Percentiles rank a stretch among this genome's conserved stretches.
phyloP scores from a whole-genome alignment of 1,140 invertebrate genomes.

The Bicyclus anynana region DNA sequence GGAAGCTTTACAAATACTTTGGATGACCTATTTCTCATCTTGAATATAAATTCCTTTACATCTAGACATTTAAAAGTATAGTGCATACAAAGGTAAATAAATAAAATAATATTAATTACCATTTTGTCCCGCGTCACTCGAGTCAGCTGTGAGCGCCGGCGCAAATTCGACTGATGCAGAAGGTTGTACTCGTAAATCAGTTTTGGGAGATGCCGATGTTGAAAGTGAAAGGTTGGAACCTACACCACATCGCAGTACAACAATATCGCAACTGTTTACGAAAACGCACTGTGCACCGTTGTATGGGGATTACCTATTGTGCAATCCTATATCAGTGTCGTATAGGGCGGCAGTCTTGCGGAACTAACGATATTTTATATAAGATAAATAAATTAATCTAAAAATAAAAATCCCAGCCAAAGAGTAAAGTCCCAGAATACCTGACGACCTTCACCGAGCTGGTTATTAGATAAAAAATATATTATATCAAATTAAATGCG shows the following conservation, averaged over 20 bases:
- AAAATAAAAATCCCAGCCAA: too few species aligned
- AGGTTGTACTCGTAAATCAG: neutral
- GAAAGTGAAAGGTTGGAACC: slow-evolving; percentile 52
- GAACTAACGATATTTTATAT: too few species aligned
- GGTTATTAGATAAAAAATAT: too few species aligned
- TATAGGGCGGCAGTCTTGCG: too few species aligned
- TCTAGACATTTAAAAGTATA: too few species aligned
- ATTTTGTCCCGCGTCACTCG: slow-evolving; percentile 8
- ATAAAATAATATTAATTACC: slow-evolving; percentile 15
- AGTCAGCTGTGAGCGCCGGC: slow-evolving; percentile 4
- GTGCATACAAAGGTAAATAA: neutral
- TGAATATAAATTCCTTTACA: too few species aligned
- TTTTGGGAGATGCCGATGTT: slow-evolving; percentile 36
- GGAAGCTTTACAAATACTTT: neutral
- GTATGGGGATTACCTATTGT: slow-evolving; percentile 4
- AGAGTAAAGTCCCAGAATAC: too few species aligned
- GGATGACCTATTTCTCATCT: too few species aligned
- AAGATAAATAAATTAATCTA: too few species aligned
- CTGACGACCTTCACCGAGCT: too few species aligned
- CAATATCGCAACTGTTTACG: slow-evolving; percentile 40
- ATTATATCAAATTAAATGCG: too few species aligned
- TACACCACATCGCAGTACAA: slow-evolving; percentile 33
- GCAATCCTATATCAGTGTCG: neutral
- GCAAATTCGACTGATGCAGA: slow-evolving; percentile 27
- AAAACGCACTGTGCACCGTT: neutral